phyloP scores from a whole-genome alignment of 1,140 invertebrate genomes.

The Meloidogyne exigua region DNA sequence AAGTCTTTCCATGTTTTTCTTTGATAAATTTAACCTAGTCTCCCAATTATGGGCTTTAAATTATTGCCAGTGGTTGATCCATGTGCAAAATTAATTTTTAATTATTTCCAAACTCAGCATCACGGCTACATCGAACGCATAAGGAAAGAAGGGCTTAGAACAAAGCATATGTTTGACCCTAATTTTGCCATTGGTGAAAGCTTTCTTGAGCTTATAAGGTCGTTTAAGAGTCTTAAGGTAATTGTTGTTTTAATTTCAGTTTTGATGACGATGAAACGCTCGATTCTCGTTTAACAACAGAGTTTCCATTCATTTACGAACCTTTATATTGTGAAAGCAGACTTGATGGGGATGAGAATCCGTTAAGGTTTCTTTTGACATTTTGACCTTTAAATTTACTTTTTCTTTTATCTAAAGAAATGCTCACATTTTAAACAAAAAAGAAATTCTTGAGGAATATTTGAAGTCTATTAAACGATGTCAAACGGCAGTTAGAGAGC shows the following conservation, averaged over 20 bases:
- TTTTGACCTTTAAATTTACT: not conserved
- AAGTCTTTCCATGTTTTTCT: no score
- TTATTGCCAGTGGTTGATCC: no score
- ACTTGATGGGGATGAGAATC: slow-evolving; percentile 20
- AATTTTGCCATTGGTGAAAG: not conserved
- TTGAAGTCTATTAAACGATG: not conserved
- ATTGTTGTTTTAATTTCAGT: not conserved
- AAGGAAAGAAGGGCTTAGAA: slow-evolving; percentile 10
- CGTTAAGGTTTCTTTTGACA: slow-evolving; percentile 15
- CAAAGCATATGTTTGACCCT: slow-evolving; percentile 19
- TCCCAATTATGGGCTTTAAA: no score
- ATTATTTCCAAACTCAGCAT: not conserved
- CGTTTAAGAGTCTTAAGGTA: not conserved
- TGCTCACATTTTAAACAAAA: slow-evolving; percentile 10
- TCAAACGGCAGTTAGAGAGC: not conserved
- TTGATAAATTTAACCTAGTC: no score
- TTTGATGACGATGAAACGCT: slow-evolving; percentile 22
- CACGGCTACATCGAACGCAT: slow-evolving; percentile 16
- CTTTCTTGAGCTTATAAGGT: slow-evolving; percentile 8
- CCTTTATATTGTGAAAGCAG: slow-evolving; percentile 23
- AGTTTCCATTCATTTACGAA: slow-evolving; percentile 24
- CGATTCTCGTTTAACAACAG: not conserved
- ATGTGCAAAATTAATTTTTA: not conserved
- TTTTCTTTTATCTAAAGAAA: no score
- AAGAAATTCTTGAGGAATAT: slow-evolving; percentile 13